Evolutionary conservation across 2,797 vertebrate species (phyloP).

Genomic region (Sebastes nivosus): DNA sequence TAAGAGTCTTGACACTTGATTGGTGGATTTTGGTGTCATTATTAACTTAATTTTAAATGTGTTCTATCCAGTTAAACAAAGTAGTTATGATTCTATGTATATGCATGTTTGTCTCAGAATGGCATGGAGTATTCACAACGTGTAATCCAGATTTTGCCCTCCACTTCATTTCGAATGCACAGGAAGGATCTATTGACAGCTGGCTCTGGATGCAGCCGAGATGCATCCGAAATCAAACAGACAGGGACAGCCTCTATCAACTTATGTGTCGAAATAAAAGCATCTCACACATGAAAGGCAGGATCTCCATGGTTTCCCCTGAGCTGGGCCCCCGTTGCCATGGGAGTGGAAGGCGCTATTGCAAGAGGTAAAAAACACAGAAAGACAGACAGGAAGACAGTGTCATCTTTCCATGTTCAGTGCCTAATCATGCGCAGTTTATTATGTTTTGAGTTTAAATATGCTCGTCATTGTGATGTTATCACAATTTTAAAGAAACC

Average conservation of each 20-base stretch:
- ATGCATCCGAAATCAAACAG: slow-evolving; percentile 64
- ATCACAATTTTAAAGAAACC: not conserved
- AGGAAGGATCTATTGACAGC: slow-evolving; percentile 40
- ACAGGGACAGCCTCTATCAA: slow-evolving; percentile 60
- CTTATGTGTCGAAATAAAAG: slow-evolving; percentile 79
- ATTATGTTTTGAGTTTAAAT: not conserved
- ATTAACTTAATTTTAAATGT: not conserved
- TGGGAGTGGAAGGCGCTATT: slow-evolving; percentile 73
- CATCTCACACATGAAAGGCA: slow-evolving; percentile 82
- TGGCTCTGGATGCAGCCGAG: slow-evolving; percentile 36
- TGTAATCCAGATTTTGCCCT: not conserved
- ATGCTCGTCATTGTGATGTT: not conserved
- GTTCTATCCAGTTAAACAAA: not conserved
- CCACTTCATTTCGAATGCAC: slow-evolving; percentile 38
- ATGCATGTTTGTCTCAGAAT: slow-evolving; percentile 5
- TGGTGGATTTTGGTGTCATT: not conserved
- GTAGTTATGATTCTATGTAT: not conserved
- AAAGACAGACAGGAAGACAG: slow-evolving; percentile 41
- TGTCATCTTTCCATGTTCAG: slow-evolving; percentile 43
- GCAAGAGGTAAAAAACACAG: slow-evolving; percentile 42
- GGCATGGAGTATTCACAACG: not conserved
- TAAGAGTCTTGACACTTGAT: no score
- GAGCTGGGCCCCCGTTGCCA: slow-evolving; percentile 79
- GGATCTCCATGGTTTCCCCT: slow-evolving; percentile 82
- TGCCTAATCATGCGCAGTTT: slow-evolving; percentile 4